phyloP scores from a whole-genome alignment of 2,113 vertebrate genomes.

The Glaucidium brasilianum region DNA sequence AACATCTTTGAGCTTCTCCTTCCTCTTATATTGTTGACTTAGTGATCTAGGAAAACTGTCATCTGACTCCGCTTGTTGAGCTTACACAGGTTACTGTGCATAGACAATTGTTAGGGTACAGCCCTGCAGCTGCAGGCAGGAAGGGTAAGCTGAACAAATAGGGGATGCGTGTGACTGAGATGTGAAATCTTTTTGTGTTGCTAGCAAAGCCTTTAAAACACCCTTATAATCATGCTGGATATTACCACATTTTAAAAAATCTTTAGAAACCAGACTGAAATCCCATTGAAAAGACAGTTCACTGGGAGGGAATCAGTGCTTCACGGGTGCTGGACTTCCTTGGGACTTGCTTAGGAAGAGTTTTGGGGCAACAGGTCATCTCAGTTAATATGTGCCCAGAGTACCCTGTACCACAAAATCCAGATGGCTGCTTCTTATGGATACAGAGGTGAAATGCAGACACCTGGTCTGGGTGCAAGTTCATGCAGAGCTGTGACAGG shows the following conservation, averaged over 20 bases:
- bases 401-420: background rate
- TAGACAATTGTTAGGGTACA: background rate
- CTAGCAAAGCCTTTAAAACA: background rate
- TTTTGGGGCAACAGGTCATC: background rate
- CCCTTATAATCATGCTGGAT: background rate
- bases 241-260: background rate
- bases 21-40: background rate
- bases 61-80: background rate
- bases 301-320: background rate
- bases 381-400: background rate
- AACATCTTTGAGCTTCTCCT: background rate
- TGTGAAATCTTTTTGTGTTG: background rate
- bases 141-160: background rate
- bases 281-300: background rate
- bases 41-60: background rate
- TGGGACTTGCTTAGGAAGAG: background rate
- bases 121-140: background rate
- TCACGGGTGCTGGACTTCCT: background rate
- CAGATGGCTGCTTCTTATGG: background rate
- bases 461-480: background rate
- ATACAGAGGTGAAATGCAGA: background rate
- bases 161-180: background rate
- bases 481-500: background rate
- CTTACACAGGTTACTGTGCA: background rate
- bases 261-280: background rate